These are phyloP conservation scores for Lithophane socia DNA, from an alignment of 2,888 invertebrate genomes.

Conservation along the genomic window DNA sequence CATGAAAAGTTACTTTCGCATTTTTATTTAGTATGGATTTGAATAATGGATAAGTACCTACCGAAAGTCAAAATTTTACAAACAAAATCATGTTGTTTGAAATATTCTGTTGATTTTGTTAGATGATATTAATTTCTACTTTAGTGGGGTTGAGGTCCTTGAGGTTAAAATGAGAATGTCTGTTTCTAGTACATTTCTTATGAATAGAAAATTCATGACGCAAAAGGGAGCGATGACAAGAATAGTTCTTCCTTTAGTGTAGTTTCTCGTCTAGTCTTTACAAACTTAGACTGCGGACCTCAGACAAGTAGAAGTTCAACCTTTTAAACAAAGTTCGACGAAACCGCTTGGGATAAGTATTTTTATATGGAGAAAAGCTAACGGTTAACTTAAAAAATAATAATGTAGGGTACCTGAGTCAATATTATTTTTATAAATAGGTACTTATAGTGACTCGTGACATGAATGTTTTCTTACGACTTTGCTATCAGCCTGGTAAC, in stretches of 20 bases:
- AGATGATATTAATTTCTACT: background rate
- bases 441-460: no score
- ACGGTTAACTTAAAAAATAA: background rate
- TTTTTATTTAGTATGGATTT: background rate
- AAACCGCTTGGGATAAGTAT: conserved; percentile 18
- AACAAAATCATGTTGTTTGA: background rate
- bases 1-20: background rate
- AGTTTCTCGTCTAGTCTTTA: conserved; percentile 28
- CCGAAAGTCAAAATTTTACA: background rate
- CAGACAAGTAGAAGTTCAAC: conserved; percentile 39
- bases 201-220: conserved; percentile 12
- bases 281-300: conserved; percentile 29
- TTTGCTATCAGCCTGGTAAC: background rate
- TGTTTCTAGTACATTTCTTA: background rate
- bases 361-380: background rate
- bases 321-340: conserved; percentile 22
- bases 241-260: conserved; percentile 10
- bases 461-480: background rate
- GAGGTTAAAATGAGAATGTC: conserved; percentile 3
- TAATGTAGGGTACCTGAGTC: background rate
- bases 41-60: background rate
- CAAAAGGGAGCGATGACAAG: conserved; percentile 16
- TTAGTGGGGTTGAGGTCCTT: background rate
- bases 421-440: background rate
- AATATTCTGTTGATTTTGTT: background rate